Evolutionary conservation across 2,888 invertebrate genomes (phyloP).

Genomic region (Drosophila prolongata): DNA sequence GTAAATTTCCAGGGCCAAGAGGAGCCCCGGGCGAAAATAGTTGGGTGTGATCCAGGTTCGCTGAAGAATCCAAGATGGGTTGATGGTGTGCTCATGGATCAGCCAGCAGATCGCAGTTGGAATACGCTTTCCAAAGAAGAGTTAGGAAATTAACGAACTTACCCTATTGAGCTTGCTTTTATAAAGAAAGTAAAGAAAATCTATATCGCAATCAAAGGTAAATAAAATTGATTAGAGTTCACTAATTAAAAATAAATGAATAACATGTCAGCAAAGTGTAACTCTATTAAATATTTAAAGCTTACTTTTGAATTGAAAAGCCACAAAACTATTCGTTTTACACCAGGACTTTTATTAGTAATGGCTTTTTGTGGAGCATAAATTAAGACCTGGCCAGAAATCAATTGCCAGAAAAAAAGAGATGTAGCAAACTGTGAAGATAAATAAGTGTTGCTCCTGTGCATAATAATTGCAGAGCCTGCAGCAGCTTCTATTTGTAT

Average conservation of each 20-base stretch:
- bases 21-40: slow-evolving; percentile 27
- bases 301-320: too few relatives aligned
- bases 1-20: slow-evolving; percentile 70
- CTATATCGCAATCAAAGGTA: too few relatives aligned
- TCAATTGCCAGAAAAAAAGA: background rate
- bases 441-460: slow-evolving; percentile 3
- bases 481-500: slow-evolving; percentile 4
- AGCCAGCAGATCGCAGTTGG: background rate
- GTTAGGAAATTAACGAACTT: too few relatives aligned
- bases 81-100: background rate
- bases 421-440: background rate
- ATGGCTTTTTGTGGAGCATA: background rate
- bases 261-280: too few relatives aligned
- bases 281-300: too few relatives aligned
- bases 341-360: too few relatives aligned
- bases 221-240: too few relatives aligned
- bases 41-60: slow-evolving; percentile 31
- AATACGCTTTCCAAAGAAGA: background rate
- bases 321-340: too few relatives aligned
- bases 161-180: too few relatives aligned
- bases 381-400: background rate
- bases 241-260: too few relatives aligned
- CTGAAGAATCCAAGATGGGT: slow-evolving; percentile 12
- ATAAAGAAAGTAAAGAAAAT: too few relatives aligned
- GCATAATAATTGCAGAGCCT: slow-evolving; percentile 3